Evolutionary conservation across 2,113 vertebrate genomes (phyloP).

Genomic region (Mormoops blainvillei): DNA sequence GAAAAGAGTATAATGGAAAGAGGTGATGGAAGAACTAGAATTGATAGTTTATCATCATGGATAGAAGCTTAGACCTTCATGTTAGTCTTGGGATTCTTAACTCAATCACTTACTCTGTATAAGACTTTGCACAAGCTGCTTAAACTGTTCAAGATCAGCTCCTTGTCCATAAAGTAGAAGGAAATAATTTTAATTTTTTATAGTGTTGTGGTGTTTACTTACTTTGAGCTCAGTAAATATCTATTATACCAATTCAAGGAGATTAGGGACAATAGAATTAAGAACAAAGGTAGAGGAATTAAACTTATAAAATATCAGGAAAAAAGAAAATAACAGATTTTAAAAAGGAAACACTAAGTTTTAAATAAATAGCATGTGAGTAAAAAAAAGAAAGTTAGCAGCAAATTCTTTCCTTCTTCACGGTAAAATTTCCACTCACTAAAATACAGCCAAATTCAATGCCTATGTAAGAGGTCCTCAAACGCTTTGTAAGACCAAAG

Average conservation of each 20-base stretch:
- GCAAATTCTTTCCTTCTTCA: conserved; percentile 6
- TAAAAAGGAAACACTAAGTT: background rate
- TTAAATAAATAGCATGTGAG: background rate
- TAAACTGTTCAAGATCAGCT: background rate
- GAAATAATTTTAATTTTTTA: background rate
- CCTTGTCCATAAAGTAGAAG: background rate
- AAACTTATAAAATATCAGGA: background rate
- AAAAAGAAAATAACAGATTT: background rate
- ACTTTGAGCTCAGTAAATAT: background rate
- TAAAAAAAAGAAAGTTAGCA: background rate
- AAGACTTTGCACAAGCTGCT: background rate
- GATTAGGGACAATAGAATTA: background rate
- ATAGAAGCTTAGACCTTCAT: background rate
- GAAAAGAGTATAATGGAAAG: background rate
- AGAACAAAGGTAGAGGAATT: background rate
- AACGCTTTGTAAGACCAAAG: background rate
- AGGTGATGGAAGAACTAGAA: background rate
- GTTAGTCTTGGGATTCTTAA: background rate
- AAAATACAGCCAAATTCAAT: background rate
- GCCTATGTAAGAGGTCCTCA: background rate
- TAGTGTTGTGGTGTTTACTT: background rate
- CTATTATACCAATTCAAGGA: background rate
- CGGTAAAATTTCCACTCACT: background rate
- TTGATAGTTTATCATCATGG: background rate
- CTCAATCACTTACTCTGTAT: background rate